Evolutionary conservation across 2,797 vertebrate species (phyloP).

Genomic region (Rhabdomys pumilio): DNA sequence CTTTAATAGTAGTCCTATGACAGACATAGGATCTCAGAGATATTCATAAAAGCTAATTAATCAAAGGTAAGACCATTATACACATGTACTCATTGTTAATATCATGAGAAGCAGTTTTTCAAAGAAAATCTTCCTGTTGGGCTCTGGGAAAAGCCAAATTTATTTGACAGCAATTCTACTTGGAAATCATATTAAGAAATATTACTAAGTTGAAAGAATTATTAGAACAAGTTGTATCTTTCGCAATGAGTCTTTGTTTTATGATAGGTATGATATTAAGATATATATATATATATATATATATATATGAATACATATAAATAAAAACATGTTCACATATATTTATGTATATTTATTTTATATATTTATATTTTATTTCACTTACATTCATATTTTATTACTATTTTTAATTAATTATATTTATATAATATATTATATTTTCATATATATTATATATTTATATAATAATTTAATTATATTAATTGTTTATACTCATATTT

Average conservation of each 20-base stretch:
- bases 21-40: constrained; percentile 3
- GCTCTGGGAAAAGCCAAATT: constrained; percentile 12
- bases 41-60: constrained; percentile 32
- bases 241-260: not conserved
- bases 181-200: constrained; percentile 20
- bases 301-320: not conserved
- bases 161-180: not conserved
- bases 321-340: not conserved
- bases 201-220: not conserved
- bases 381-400: not conserved
- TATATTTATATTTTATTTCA: not conserved
- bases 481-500: not conserved
- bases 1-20: not conserved
- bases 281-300: not conserved
- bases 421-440: not conserved
- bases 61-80: not conserved
- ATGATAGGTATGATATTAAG: not conserved
- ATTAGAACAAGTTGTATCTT: not conserved
- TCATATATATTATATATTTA: not conserved
- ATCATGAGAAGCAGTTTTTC: constrained; percentile 20
- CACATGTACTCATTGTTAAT: not conserved
- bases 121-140: not conserved
- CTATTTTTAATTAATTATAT: not conserved
- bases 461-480: not conserved
- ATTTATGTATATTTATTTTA: not conserved